Evolutionary conservation across 2,888 invertebrate genomes (phyloP).

Genomic region (Platycheirus albimanus): DNA sequence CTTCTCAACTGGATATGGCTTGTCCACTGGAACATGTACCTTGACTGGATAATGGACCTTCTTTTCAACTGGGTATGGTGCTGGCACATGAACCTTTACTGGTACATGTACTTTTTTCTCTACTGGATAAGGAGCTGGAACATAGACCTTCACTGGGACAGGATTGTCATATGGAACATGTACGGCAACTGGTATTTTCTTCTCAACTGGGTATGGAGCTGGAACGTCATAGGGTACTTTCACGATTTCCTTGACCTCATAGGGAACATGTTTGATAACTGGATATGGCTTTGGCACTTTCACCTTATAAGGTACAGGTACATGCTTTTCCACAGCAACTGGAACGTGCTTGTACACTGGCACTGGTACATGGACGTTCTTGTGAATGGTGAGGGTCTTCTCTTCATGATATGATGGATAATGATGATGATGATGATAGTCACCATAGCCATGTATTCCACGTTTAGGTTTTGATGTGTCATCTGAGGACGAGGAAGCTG

Average conservation of each 20-base stretch:
- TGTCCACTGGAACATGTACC: conserved; percentile 89
- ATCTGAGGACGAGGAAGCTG: conserved; percentile 83
- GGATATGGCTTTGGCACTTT: conserved; percentile 88
- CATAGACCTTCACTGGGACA: conserved; percentile 89
- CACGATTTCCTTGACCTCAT: conserved; percentile 90
- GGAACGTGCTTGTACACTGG: conserved; percentile 87
- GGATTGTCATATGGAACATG: conserved; percentile 89
- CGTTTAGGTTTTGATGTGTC: conserved; percentile 90
- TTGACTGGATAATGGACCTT: conserved; percentile 87
- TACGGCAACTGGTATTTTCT: conserved; percentile 89
- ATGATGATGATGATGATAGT: conserved; percentile 79
- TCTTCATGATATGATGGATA: conserved; percentile 83
- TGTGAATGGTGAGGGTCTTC: conserved; percentile 89
- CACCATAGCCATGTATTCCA: conserved; percentile 85
- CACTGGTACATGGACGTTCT: conserved; percentile 86
- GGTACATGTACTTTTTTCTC: conserved; percentile 88
- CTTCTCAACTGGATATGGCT: conserved; percentile 89
- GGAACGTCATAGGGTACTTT: conserved; percentile 91
- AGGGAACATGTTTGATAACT: conserved; percentile 87
- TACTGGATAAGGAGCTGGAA: conserved; percentile 87
- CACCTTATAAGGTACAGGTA: conserved; percentile 86
- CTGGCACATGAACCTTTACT: conserved; percentile 89
- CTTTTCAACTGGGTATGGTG: conserved; percentile 88
- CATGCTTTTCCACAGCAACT: conserved; percentile 86
- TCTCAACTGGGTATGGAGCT: conserved; percentile 90